Evolutionary conservation across 2,797 vertebrate genomes (phyloP).

Genomic region (Eremophila alpestris): DNA sequence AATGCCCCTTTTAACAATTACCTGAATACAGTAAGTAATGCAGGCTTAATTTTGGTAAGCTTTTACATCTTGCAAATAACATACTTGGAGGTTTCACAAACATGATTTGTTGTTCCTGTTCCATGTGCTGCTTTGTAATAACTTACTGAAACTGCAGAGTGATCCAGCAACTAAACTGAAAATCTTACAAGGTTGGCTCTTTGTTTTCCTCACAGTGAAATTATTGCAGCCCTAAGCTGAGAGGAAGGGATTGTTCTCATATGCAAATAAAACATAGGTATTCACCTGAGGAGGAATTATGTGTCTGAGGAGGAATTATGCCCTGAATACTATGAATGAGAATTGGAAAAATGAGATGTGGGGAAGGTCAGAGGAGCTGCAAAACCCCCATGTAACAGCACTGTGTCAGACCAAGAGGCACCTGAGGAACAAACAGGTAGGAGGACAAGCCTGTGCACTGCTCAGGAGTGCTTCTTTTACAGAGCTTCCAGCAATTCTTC

Average conservation of each 20-base stretch:
- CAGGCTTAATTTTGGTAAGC: neutral
- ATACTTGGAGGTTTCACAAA: neutral
- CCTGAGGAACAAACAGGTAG: neutral
- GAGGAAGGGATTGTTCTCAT: neutral
- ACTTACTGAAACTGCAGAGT: neutral
- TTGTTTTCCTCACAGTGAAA: neutral
- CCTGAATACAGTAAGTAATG: neutral
- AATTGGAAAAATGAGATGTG: neutral
- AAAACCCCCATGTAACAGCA: fast-evolving
- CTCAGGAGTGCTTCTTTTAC: fast-evolving
- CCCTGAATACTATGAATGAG: neutral
- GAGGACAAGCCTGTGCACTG: neutral
- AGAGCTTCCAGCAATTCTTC: neutral
- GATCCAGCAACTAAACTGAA: neutral
- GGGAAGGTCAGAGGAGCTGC: neutral
- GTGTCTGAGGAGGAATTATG: neutral
- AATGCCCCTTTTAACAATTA: neutral
- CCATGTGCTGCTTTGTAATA: neutral
- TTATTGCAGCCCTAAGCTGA: neutral
- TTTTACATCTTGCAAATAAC: neutral
- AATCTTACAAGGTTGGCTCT: neutral
- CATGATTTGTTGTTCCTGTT: neutral
- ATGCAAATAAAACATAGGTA: neutral
- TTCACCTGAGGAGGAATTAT: neutral
- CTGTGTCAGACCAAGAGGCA: neutral